Evolutionary conservation across 2,888 invertebrate species (phyloP), one percentile per base, ranked within the genome.

Genomic region (Macrophya alboannulata): DNA sequence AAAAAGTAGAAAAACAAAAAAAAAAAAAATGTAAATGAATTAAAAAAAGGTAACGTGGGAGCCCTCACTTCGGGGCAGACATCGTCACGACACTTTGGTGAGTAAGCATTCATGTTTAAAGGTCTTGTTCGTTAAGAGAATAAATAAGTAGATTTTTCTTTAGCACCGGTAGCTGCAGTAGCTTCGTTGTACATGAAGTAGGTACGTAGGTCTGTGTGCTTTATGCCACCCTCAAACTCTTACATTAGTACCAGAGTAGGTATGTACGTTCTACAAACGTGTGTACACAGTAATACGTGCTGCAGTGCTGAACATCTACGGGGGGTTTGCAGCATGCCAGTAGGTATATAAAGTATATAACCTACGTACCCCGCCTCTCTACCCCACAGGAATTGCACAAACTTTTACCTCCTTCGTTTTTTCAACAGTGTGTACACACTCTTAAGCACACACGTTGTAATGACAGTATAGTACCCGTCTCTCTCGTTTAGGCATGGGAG

Each of bases 381-480:
- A 15, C 74, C 77, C 31, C 1, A 25, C 17, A 37, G n/a, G 77
- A 51, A 51, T 77, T 55, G 77, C 51, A 55, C 17, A 2, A 21
- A 76, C 21, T 71, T 71, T n/a, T 40, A 5, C 43, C 12, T 43
- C 21, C 12, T 43, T 37, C 31, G 9, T 6, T 77, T 25, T 25
- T 51, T 51, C 48, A 17, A 21, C 76, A 37, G 17, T 21, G 77
- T 51, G 51, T 55, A 77, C 10, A 55, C 77, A 37, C 77, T 77
- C 77, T 55, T 48, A 4, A 77, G 55, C 55, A 77, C 55, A 77
- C 55, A 77, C 40, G 55, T 77, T 43, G 51, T 77, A 77, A 77
- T 55, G 77, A 77, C 55, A 77, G 72, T 68, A 37, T 5, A 68
- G 68, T 37, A 37, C 31, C 31, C 37, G 68, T 5, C 68, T 68